phyloP scores from a whole-genome alignment of 2,888 invertebrate species.

The Sarcophaga carnaria region DNA sequence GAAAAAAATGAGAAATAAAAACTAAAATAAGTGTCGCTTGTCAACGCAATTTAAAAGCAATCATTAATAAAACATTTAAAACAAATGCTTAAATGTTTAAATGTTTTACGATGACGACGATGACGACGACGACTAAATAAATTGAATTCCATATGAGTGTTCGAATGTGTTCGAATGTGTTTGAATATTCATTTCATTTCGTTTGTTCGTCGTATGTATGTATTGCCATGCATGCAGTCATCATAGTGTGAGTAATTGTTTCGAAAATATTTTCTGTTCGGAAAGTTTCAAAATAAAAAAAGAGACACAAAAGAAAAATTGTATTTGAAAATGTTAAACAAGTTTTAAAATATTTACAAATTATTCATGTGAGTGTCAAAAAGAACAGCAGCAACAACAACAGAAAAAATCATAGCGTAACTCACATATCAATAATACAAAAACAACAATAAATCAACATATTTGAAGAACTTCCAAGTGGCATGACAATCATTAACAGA shows the following conservation, averaged over 20 bases:
- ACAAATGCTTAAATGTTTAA: conserved; percentile 61
- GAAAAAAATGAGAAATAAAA: conserved; percentile 36
- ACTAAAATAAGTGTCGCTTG: conserved; percentile 71
- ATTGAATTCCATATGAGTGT: conserved; percentile 19
- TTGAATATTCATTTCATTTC: neutral
- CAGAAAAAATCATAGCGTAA: neutral
- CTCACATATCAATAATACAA: conserved; percentile 17
- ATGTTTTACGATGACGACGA: conserved; percentile 3
- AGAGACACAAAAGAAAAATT: conserved; percentile 38
- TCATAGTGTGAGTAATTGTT: neutral
- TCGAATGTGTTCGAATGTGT: conserved; percentile 22
- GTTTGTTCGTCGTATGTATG: neutral
- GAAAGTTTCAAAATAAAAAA: conserved; percentile 44
- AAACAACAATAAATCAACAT: neutral
- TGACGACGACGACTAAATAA: no score
- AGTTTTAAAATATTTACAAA: conserved; percentile 59
- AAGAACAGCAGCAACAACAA: conserved; percentile 8
- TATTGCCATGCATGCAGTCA: no score
- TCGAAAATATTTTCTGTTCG: conserved; percentile 11
- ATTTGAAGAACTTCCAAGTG: conserved; percentile 13
- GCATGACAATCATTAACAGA: conserved; percentile 30
- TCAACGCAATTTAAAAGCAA: conserved; percentile 79
- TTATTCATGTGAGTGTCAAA: conserved; percentile 49
- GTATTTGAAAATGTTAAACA: conserved; percentile 57
- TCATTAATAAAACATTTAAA: conserved; percentile 77